Conservation (phyloP, 2,797 vertebrate species). For the Choloepus didactylus region DNA sequence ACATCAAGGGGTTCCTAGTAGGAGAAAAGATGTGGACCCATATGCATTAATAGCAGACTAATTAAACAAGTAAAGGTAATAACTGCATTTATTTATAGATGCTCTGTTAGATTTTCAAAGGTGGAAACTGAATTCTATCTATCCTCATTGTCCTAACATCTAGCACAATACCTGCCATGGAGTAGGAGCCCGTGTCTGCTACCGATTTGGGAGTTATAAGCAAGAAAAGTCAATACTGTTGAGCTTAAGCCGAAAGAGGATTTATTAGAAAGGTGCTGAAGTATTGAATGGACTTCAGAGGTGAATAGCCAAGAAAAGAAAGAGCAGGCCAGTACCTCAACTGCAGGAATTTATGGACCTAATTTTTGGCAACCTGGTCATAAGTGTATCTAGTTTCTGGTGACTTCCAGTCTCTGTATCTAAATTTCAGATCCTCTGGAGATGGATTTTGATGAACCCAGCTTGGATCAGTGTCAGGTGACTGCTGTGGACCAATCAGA, state of each 20-base stretch:
- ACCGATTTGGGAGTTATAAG: neutral
- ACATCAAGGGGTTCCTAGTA: neutral
- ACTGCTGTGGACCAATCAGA: neutral
- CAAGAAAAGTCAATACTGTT: neutral
- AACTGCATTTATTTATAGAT: neutral
- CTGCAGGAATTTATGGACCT: neutral
- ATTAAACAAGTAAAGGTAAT: neutral
- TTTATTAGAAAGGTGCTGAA: neutral
- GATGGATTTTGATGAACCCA: neutral
- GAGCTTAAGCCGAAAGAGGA: neutral
- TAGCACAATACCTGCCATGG: neutral
- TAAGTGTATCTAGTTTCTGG: neutral
- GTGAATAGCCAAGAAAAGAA: neutral
- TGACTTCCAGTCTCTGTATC: neutral
- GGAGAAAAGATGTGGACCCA: neutral
- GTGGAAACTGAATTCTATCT: neutral
- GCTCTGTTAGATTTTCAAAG: neutral
- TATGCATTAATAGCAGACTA: neutral
- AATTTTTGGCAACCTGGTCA: neutral
- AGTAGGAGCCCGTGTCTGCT: neutral
- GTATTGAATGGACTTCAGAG: neutral
- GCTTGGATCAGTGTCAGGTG: neutral
- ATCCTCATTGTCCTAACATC: neutral
- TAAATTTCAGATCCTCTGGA: constrained; percentile 25
- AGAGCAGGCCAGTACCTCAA: neutral